Conservation (phyloP, 2,113 vertebrate genomes). For the Grammomys dolichurus region DNA sequence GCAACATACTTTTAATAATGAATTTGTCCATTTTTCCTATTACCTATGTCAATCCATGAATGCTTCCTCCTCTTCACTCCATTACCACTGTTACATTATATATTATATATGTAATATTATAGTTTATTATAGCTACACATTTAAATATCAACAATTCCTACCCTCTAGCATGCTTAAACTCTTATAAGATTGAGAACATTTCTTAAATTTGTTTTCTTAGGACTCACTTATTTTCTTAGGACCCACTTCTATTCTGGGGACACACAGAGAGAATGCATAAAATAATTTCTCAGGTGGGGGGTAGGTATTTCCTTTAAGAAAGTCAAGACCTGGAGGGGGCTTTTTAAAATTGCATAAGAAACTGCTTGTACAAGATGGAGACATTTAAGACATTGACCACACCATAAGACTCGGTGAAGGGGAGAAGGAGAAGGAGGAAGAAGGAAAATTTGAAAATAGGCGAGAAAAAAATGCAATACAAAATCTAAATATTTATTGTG, state of each 20-base stretch:
- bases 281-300: neutral
- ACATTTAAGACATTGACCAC: neutral
- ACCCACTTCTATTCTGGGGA: neutral
- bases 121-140: neutral
- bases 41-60: neutral
- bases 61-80: neutral
- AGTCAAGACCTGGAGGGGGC: neutral
- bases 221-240: slow-evolving; percentile 32
- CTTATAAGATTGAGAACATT: neutral
- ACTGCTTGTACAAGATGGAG: neutral
- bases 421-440: neutral
- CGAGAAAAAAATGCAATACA: neutral
- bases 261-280: neutral
- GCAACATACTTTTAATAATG: neutral
- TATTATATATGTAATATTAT: neutral
- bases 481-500: slow-evolving; percentile 11
- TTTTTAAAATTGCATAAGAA: neutral
- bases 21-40: neutral
- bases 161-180: neutral
- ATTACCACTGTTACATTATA: neutral
- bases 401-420: neutral
- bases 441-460: too few species aligned
- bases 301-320: neutral
- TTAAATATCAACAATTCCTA: neutral
- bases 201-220: slow-evolving; percentile 53